Evolutionary conservation across 2,888 invertebrate genomes (phyloP), one percentile per base, ranked within the genome.

Genomic region (Troides helena): DNA sequence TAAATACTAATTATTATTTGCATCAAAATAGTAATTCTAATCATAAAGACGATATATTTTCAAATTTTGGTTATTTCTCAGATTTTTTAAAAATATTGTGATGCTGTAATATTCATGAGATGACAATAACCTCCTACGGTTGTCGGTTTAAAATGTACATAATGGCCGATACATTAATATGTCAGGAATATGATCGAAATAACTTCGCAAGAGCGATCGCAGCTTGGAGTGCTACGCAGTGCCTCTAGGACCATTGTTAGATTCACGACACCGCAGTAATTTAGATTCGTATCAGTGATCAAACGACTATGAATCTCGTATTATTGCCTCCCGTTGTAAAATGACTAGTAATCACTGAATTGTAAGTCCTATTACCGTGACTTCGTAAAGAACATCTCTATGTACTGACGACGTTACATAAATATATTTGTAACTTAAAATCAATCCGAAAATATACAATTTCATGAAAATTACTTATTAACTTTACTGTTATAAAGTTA

Each of bases 231-330:
- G 60, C 56, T 57, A 36, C 25, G 58, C 58, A 69, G 65, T 62
- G 62, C 65, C 23, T 69, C 58, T 50, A 30, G 36, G 50, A 62
- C 65, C 65, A 66, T 65, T 66, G 65, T 65, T 62, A 61, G 65
- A 65, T 65, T 65, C 69, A 69, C 68, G 69, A 69, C 69, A 65
- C 65, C 69, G 69, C 69, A 66, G 58, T 69, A 69, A 69, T 69
- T 69, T 66, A 66, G 69, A 69, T 69, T 6, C 58, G 62, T 66
- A 66, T 69, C 69, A 43, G 62, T 50, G 58, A 39, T 62, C 62
- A 21, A 66, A 66, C 62, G 69, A 66, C 69, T 50, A 69, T 69
- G 58, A 69, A 69, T 69, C 69, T 65, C 36, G 57, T 69, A 61
- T 69, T 69, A 69, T 69, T 65, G 69, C 65, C 69, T 69, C 56